Evolutionary conservation across 2,797 vertebrate genomes (phyloP).

Genomic region (Tapera naevia): DNA sequence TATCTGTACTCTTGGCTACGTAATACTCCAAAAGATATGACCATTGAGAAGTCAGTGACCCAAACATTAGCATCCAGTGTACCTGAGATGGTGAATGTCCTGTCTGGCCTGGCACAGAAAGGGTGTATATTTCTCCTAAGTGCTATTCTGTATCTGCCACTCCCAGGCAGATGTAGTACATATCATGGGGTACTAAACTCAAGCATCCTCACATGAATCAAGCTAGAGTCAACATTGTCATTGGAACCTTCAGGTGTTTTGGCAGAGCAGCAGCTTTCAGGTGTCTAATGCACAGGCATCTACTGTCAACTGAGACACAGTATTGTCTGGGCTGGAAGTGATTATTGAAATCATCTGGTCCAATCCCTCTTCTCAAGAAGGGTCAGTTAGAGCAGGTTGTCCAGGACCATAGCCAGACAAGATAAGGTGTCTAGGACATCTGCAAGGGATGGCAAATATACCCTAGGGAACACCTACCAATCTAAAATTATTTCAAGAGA

Average conservation of each 20-base stretch:
- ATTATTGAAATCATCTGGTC: neutral
- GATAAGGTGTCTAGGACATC: neutral
- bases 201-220: neutral
- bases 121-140: neutral
- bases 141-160: neutral
- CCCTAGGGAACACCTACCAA: neutral
- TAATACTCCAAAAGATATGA: neutral
- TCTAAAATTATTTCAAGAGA: neutral
- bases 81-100: neutral
- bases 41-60: neutral
- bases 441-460: neutral
- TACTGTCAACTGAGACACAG: neutral
- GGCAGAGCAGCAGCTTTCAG: neutral
- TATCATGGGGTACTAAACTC: neutral
- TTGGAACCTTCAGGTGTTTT: neutral
- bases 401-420: neutral
- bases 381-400: neutral
- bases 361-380: neutral
- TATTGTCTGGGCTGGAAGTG: neutral
- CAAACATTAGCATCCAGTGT: neutral
- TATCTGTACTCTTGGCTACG: neutral
- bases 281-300: neutral
- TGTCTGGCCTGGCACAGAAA: neutral
- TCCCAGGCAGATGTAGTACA: neutral
- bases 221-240: neutral